Conservation (phyloP, 2,888 invertebrate genomes). For the Dryobotodes eremita region DNA sequence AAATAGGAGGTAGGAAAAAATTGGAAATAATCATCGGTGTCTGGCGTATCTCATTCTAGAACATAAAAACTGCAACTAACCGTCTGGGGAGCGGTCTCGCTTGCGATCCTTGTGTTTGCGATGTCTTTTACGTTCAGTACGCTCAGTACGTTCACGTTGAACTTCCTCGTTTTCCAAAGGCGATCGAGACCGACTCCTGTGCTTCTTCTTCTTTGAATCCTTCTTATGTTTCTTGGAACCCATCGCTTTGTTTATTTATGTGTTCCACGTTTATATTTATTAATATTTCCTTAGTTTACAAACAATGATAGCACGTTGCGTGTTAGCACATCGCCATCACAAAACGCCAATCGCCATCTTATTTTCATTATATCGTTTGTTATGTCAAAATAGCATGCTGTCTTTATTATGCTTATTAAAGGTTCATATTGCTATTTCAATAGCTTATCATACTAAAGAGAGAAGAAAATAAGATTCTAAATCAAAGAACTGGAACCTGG, state of each 20-base stretch:
- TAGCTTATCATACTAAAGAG: background rate
- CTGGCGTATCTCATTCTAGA: conserved; percentile 71
- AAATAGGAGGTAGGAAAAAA: background rate
- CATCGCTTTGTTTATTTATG: conserved; percentile 82
- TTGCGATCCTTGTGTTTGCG: conserved; percentile 91
- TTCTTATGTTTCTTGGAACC: conserved; percentile 94
- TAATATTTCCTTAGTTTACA: conserved; percentile 41
- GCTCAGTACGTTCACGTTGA: conserved; percentile 84
- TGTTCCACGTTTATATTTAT: background rate
- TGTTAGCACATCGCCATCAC: background rate
- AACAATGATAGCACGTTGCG: conserved; percentile 42
- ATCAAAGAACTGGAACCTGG: background rate
- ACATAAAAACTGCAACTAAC: conserved; percentile 82
- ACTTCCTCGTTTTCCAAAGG: conserved; percentile 89
- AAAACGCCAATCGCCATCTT: conserved; percentile 7
- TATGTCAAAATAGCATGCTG: background rate
- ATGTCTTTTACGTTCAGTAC: conserved; percentile 80
- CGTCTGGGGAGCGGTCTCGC: conserved; percentile 90
- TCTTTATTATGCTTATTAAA: background rate
- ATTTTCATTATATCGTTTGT: background rate
- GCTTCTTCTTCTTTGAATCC: conserved; percentile 93
- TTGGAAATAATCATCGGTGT: conserved; percentile 77
- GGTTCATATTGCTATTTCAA: background rate
- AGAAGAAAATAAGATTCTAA: too few species aligned
- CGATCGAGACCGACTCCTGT: conserved; percentile 91